Evolutionary conservation across 2,113 vertebrate genomes (phyloP), one percentile per base, ranked within the genome.

Genomic region (Tyto alba): DNA sequence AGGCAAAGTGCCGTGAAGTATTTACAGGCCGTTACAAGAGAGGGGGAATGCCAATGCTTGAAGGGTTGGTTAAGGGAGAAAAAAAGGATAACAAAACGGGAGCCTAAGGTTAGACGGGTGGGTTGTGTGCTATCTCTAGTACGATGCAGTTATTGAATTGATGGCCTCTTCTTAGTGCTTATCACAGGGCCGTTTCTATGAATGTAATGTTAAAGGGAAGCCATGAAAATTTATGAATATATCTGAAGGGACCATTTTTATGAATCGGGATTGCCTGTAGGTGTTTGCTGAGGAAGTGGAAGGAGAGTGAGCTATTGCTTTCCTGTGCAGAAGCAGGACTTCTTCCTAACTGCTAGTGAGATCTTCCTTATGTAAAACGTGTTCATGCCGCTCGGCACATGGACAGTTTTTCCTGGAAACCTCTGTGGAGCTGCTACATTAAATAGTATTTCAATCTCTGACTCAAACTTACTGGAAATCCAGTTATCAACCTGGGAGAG

Each of bases 401-500:
- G 84, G 50, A 30, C 11, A 40, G 26, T 45, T 87, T 88, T 96
- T 96, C 95, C 95, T 97, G 87, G 94, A 96, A 96, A 79, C 41
- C n/a, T 18, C 13, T 89, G 45, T 25, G 50, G 69, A 80, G 77
- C 69, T 32, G 83, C 34, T 76, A 38, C 89, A 66, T 89, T 79
- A 74, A 89, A 55, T 0, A 56, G 14, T 11, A 1, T 87, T 91
- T 92, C 69, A 85, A 2, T 62, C 66, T 68, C 34, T 93, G 92
- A 92, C 88, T 95, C 94, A 50, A 95, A 93, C 77, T 96, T 96
- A 94, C 94, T 95, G 96, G 94, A 96, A 97, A 96, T 96, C n/a
- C 90, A 96, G 80, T 91, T 95, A 93, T 56, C 88, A 89, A 7
- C 57, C 60, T 7, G 8, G 66, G 29, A 80, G 87, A 23, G 81